phyloP scores from a whole-genome alignment of 2,797 vertebrate genomes.

The Rhabdophis nuchalis region DNA sequence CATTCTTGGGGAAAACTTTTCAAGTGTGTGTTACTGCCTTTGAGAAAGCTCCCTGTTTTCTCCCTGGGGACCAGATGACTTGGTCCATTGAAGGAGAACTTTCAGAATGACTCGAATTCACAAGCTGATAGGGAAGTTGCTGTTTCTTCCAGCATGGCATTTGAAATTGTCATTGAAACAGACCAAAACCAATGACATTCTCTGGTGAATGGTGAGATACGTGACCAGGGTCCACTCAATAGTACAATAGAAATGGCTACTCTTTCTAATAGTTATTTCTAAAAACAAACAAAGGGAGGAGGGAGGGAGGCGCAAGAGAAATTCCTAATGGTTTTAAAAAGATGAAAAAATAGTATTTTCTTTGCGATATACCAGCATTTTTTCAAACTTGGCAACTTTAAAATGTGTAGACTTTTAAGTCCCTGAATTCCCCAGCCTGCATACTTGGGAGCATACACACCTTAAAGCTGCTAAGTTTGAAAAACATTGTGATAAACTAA shows the following conservation, averaged over 20 bases:
- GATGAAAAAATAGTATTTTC: not conserved
- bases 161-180: not conserved
- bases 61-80: not conserved
- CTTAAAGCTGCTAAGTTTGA: not conserved
- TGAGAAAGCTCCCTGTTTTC: not conserved
- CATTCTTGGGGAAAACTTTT: not conserved
- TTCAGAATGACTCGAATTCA: not conserved
- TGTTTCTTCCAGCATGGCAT: not conserved
- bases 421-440: not conserved
- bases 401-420: not conserved
- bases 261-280: not conserved
- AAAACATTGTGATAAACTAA: not conserved
- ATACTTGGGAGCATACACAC: not conserved
- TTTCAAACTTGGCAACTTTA: not conserved
- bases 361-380: not conserved
- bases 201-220: not conserved
- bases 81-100: not conserved
- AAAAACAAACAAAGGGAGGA: not conserved
- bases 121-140: not conserved
- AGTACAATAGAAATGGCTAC: not conserved
- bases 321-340: not conserved
- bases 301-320: not conserved
- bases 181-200: not conserved
- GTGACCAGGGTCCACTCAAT: not conserved
- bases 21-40: not conserved